Conservation (phyloP, 2,888 invertebrate species). For the Meiosimyza decipiens region DNA sequence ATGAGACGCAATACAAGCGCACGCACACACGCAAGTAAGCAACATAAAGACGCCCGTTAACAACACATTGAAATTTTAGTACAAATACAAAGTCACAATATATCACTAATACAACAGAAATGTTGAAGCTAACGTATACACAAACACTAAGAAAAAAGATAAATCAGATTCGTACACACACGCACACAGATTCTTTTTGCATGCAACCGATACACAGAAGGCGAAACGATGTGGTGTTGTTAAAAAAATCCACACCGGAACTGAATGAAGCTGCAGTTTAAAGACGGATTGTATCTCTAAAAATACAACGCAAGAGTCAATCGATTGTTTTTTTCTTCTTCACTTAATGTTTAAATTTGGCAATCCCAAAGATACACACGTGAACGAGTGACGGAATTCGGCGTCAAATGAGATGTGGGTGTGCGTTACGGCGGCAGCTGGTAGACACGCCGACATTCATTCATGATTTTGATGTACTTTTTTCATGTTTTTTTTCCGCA, state of each 20-base stretch:
- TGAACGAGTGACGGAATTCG: slow-evolving; percentile 6
- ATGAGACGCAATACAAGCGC: background rate
- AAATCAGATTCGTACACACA: background rate
- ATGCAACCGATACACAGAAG: background rate
- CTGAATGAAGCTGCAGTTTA: slow-evolving; percentile 3
- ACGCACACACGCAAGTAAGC: background rate
- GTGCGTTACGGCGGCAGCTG: background rate
- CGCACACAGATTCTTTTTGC: background rate
- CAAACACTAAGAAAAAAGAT: slow-evolving; percentile 12
- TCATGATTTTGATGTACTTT: background rate
- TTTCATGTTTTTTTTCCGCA: slow-evolving; percentile 11
- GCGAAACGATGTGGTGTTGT: background rate
- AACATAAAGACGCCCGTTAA: slow-evolving; percentile 29
- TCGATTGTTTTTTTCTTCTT: slow-evolving; percentile 11
- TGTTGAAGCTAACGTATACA: background rate
- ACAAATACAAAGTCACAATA: background rate
- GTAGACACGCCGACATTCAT: slow-evolving; percentile 7
- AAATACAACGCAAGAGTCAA: background rate
- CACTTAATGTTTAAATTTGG: too few species aligned
- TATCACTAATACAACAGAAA: background rate
- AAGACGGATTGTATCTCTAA: slow-evolving; percentile 4
- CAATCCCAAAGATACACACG: background rate
- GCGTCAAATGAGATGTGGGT: background rate
- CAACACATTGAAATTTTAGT: slow-evolving; percentile 3
- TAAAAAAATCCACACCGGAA: background rate